These are phyloP conservation scores for Grantiella picta DNA, from an alignment of 2,113 vertebrate genomes.

Conservation along the genomic window DNA sequence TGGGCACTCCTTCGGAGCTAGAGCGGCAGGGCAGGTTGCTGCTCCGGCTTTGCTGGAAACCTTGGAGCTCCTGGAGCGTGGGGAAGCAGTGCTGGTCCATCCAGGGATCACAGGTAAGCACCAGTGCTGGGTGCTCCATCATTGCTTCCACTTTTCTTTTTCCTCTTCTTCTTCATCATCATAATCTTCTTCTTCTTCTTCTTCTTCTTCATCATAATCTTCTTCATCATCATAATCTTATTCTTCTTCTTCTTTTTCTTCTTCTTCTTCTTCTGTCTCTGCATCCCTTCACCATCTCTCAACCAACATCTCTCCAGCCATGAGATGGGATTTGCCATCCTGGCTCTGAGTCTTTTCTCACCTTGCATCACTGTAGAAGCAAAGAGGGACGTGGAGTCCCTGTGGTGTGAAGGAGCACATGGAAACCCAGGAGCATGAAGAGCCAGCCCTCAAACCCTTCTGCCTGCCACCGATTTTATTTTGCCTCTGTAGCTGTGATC, in stretches of 20 bases:
- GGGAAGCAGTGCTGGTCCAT: neutral
- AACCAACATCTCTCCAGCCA: neutral
- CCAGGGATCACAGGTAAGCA: constrained; percentile 35
- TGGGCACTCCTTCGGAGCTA: constrained; percentile 9
- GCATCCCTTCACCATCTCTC: neutral
- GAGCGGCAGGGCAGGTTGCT: neutral
- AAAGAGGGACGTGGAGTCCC: neutral
- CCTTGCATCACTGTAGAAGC: neutral
- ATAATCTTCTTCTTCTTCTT: neutral
- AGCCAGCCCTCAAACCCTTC: neutral
- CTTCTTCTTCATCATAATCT: neutral
- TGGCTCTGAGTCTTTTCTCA: neutral
- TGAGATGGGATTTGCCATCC: neutral
- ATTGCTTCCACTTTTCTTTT: neutral
- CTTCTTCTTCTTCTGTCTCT: neutral
- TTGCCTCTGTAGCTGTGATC: neutral
- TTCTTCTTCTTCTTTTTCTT: too few relatives aligned
- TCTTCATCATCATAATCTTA: too few relatives aligned
- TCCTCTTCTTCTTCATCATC: neutral
- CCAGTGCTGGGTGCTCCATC: neutral
- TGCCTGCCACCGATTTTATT: neutral
- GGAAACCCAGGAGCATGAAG: neutral
- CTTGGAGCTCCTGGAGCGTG: neutral
- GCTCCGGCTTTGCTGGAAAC: neutral
- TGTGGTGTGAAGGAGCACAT: neutral